A percentile compares a stretch with the other conserved stretches of the same genome.
phyloP scores from a whole-genome alignment of 2,113 vertebrate species.

The Bungarus multicinctus region DNA sequence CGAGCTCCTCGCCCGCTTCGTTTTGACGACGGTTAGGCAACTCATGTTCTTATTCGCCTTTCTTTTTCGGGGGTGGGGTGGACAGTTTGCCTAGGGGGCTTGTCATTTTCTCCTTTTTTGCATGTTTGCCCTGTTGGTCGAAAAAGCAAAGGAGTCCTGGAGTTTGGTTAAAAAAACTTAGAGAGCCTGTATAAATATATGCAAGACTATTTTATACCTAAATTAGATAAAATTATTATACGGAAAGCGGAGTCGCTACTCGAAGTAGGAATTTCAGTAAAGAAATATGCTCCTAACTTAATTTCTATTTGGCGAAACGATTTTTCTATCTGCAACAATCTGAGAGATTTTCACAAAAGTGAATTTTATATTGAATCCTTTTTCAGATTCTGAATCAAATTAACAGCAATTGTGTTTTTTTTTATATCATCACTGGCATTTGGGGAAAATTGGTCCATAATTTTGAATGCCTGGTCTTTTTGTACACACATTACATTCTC shows the following conservation, averaged over 20 bases:
- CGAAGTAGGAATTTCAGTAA: background rate
- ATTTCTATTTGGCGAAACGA: background rate
- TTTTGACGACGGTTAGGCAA: background rate
- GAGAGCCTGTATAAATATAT: background rate
- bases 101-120: background rate
- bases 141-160: background rate
- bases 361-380: background rate
- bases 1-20: background rate
- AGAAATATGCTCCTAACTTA: background rate
- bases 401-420: background rate
- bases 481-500: background rate
- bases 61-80: background rate
- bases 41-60: background rate
- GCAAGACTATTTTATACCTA: background rate
- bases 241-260: background rate
- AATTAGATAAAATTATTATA: background rate
- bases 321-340: background rate
- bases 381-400: background rate
- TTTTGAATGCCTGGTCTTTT: background rate
- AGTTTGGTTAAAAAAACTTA: background rate
- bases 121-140: background rate
- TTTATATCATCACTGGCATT: no score
- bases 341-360: background rate
- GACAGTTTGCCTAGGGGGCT: background rate
- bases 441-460: no score